phyloP scores from a whole-genome alignment of 2,113 vertebrate species.

The Peromyscus polionotus region DNA sequence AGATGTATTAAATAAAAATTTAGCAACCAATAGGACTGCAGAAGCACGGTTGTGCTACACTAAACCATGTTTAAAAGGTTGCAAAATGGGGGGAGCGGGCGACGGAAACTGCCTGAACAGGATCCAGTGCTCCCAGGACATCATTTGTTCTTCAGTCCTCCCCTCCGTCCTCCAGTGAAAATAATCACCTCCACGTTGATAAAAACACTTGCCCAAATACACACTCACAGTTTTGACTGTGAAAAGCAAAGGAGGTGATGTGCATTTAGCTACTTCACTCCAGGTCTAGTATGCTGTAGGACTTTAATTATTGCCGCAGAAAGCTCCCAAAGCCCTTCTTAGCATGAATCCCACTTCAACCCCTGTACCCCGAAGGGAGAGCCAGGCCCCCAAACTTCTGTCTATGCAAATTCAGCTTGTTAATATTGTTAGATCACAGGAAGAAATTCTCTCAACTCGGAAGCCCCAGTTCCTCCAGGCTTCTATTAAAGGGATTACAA shows the following conservation, averaged over 20 bases:
- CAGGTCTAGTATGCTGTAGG: not conserved
- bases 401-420: constrained; percentile 78
- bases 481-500: constrained; percentile 91
- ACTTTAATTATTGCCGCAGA: not conserved
- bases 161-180: not conserved
- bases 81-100: not conserved
- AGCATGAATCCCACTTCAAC: not conserved
- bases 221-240: not conserved
- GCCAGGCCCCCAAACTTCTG: not conserved
- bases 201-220: not conserved
- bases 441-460: constrained; percentile 85
- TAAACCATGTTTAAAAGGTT: not conserved
- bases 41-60: not conserved
- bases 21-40: not conserved
- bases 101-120: not conserved
- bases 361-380: not conserved
- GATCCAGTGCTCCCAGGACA: not conserved
- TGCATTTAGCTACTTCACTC: not conserved
- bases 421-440: constrained; percentile 73
- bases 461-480: constrained; percentile 84
- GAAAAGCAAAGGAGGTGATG: not conserved
- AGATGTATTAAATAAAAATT: not conserved
- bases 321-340: too few species aligned
- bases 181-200: not conserved
- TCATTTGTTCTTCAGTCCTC: not conserved